Evolutionary conservation across 30 jellyfish, hydroid and myxozoan genomes (phyloP).

Genomic region (Aurelia aurita complex sp. Pacific): DNA sequence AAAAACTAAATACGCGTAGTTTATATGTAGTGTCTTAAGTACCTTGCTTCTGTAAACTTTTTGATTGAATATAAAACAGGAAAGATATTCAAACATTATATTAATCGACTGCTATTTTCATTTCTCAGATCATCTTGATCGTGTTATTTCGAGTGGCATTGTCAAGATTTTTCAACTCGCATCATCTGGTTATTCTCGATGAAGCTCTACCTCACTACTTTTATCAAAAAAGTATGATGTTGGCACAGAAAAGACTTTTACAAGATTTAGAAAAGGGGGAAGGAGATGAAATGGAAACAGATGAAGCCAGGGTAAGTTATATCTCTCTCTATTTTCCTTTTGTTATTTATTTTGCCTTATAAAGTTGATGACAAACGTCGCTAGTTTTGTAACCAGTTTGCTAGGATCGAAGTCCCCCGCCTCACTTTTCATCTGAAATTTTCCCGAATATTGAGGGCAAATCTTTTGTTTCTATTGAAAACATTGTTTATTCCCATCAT

Average conservation of each 20-base stretch:
- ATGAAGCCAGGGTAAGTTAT: slow-evolving; percentile 38
- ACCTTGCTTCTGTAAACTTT: too few relatives aligned
- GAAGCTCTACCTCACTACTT: slow-evolving; percentile 69
- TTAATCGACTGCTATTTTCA: neutral
- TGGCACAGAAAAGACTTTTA: slow-evolving; percentile 53
- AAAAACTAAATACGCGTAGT: too few relatives aligned
- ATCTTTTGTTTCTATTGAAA: too few relatives aligned
- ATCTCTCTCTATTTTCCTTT: neutral
- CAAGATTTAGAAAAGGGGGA: slow-evolving; percentile 67
- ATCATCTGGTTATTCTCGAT: slow-evolving; percentile 67
- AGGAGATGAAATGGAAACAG: slow-evolving; percentile 36
- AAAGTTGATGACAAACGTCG: too few relatives aligned
- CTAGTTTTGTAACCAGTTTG: too few relatives aligned
- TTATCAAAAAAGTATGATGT: slow-evolving; percentile 51
- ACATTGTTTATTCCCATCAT: too few relatives aligned
- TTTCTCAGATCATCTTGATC: slow-evolving; percentile 58
- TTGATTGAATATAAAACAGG: too few relatives aligned
- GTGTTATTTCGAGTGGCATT: slow-evolving; percentile 69
- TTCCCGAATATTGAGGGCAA: too few relatives aligned
- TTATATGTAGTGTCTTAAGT: too few relatives aligned
- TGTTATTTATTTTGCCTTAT: too few relatives aligned
- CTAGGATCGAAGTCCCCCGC: too few relatives aligned
- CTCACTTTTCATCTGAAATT: too few relatives aligned
- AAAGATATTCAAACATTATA: neutral
- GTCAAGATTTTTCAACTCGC: slow-evolving; percentile 66